Percentiles rank a stretch among this genome's conserved stretches.
phyloP scores from a whole-genome alignment of 2,797 vertebrate genomes.

The Manis pentadactyla region DNA sequence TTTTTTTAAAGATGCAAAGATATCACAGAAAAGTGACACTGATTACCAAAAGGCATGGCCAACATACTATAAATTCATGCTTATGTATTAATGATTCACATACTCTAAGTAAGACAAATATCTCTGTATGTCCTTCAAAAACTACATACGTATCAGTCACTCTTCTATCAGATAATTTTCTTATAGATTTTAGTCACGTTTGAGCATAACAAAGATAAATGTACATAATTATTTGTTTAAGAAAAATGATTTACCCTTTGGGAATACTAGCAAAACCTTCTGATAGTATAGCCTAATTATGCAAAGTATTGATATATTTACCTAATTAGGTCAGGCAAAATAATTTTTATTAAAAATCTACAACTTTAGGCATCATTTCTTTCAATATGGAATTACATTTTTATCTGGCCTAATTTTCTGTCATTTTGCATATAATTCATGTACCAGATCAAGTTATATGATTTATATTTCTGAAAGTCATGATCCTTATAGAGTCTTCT shows the following conservation, averaged over 20 bases:
- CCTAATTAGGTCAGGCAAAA: slow-evolving; percentile 2
- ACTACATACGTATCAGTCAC: neutral
- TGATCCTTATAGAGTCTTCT: neutral
- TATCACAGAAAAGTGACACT: neutral
- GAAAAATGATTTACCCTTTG: neutral
- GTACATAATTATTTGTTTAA: neutral
- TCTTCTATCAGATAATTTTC: neutral
- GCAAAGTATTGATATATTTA: neutral
- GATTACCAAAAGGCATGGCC: neutral
- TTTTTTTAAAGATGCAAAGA: neutral
- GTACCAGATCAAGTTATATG: neutral
- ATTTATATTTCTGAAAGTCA: neutral
- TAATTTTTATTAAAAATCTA: slow-evolving; percentile 4
- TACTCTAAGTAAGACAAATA: neutral
- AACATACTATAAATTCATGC: neutral
- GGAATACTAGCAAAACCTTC: neutral
- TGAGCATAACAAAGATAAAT: neutral
- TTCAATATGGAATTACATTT: neutral
- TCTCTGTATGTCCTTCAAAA: neutral
- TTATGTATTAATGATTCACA: neutral
- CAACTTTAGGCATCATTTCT: slow-evolving; percentile 27
- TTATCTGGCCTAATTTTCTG: slow-evolving; percentile 31
- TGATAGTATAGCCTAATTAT: neutral
- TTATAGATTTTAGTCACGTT: neutral
- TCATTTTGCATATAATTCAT: neutral